phyloP scores from a whole-genome alignment of 37 sponge, comb jelly and placozoan genomes.

The Geodia barretti region DNA sequence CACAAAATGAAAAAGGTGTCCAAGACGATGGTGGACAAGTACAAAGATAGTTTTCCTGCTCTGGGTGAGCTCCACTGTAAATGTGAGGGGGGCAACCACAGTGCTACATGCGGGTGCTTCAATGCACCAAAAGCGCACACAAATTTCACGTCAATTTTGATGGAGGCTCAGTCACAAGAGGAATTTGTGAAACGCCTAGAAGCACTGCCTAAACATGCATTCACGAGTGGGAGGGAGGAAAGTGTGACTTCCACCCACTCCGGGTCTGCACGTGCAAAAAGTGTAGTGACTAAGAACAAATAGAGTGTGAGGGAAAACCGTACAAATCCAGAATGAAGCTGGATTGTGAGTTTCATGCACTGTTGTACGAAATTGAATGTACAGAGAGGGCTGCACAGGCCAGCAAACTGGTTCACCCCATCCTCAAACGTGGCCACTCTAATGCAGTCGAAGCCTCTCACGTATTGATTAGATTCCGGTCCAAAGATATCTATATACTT shows the following conservation, averaged over 20 bases:
- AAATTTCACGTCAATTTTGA: slow-evolving; percentile 5
- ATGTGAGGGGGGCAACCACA: slow-evolving; percentile 11
- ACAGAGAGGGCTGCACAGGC: background rate
- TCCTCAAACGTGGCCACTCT: slow-evolving; percentile 11
- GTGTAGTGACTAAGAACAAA: slow-evolving; percentile 6
- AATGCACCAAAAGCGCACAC: slow-evolving; percentile 2
- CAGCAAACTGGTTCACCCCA: slow-evolving; percentile 16
- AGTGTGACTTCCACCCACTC: background rate
- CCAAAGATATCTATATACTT: slow-evolving; percentile 9
- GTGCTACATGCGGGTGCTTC: slow-evolving; percentile 22
- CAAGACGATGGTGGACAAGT: too few relatives aligned
- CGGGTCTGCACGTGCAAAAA: slow-evolving; percentile 20
- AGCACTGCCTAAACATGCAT: slow-evolving; percentile 6
- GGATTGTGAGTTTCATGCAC: background rate
- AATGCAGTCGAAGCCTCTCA: slow-evolving; percentile 29
- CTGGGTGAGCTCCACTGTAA: slow-evolving; percentile 2
- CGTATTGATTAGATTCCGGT: slow-evolving; percentile 19
- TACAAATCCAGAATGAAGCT: background rate
- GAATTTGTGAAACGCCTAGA: slow-evolving; percentile 1
- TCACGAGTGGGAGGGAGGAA: slow-evolving; percentile 16
- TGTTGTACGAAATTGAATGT: slow-evolving; percentile 28
- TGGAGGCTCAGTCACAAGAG: background rate
- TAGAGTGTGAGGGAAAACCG: slow-evolving; percentile 11
- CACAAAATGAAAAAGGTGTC: too few relatives aligned
- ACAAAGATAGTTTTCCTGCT: slow-evolving; percentile 10